phyloP scores from a whole-genome alignment of 2,113 vertebrate species.

The Sardina pilchardus region DNA sequence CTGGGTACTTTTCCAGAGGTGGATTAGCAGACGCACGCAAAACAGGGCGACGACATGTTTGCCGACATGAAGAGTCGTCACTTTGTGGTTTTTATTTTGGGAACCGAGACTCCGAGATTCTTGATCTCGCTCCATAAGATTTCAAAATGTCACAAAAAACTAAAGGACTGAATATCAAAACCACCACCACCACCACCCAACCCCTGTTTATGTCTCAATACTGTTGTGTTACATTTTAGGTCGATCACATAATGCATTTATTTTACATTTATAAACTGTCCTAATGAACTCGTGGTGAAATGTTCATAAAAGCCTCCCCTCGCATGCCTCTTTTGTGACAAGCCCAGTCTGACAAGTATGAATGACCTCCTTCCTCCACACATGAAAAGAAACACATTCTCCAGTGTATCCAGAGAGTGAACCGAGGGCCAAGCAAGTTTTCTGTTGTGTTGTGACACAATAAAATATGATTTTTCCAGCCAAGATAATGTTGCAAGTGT shows the following conservation, averaged over 20 bases:
- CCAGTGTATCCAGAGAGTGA: background rate
- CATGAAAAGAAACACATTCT: background rate
- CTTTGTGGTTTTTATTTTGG: background rate
- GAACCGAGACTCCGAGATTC: background rate
- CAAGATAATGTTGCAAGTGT: background rate
- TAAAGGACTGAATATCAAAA: background rate
- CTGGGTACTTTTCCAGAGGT: background rate
- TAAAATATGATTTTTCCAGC: background rate
- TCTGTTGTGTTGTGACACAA: background rate
- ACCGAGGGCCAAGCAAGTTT: background rate
- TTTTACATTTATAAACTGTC: background rate
- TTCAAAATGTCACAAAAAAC: background rate
- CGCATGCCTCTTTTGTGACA: background rate
- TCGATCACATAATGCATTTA: background rate
- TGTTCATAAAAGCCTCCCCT: background rate
- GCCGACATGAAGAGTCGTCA: background rate
- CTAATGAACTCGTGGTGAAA: background rate
- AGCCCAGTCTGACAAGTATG: background rate
- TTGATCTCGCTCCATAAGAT: background rate
- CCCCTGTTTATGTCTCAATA: background rate
- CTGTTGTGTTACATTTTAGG: background rate
- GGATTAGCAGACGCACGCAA: background rate
- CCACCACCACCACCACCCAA: no score
- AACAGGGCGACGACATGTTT: background rate
- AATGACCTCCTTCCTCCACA: background rate